Evolutionary conservation across 64 coral and sea anemone species (phyloP).

Genomic region (Dendronephthya gigantea): DNA sequence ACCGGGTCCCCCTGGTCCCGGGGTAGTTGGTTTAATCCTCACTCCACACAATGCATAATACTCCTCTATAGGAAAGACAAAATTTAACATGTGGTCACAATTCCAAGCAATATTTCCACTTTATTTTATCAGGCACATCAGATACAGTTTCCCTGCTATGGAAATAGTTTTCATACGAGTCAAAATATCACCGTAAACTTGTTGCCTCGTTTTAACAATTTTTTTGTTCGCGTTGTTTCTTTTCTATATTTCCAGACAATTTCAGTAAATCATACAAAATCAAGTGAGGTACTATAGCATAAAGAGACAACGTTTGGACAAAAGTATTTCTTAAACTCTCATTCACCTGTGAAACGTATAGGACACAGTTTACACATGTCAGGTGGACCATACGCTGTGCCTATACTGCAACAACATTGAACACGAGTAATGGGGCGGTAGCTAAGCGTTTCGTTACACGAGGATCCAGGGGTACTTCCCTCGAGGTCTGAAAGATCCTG

Average conservation of each 20-base stretch:
- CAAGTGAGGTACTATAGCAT: not conserved
- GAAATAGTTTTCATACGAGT: too few relatives aligned
- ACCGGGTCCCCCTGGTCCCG: not conserved
- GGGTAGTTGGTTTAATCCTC: not conserved
- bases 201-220: too few relatives aligned
- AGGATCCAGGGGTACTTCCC: not conserved
- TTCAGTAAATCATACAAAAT: not conserved
- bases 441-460: not conserved
- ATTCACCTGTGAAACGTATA: not conserved
- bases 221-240: too few relatives aligned
- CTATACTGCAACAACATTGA: not conserved
- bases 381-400: not conserved
- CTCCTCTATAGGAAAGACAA: not conserved
- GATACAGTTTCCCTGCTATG: too few relatives aligned
- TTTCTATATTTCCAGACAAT: not conserved
- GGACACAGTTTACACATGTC: constrained; percentile 7
- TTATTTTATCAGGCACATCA: too few relatives aligned
- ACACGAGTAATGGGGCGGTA: not conserved
- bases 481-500: not conserved
- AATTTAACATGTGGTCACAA: too few relatives aligned
- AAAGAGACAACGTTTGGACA: not conserved
- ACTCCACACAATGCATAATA: not conserved
- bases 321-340: not conserved
- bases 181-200: too few relatives aligned
- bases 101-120: too few relatives aligned